These are phyloP conservation scores for Steromphala cineraria DNA, from an alignment of 2,888 invertebrate genomes.

Conservation along the genomic window DNA sequence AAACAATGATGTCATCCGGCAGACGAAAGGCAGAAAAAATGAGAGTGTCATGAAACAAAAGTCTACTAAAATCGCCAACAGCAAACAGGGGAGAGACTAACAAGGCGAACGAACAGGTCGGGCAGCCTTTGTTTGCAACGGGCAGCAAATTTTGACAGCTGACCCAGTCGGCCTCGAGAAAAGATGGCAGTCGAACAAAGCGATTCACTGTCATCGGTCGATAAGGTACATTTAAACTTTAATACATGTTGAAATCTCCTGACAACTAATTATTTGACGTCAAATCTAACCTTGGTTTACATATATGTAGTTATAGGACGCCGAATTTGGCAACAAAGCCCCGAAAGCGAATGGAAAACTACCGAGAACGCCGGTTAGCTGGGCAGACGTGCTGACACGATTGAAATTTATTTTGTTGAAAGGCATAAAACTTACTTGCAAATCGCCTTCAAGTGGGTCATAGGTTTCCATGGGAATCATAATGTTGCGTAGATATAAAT, in stretches of 20 bases:
- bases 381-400: too few species aligned
- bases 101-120: background rate
- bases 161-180: background rate
- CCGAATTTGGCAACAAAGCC: background rate
- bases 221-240: too few species aligned
- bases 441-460: background rate
- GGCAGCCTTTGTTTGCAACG: background rate
- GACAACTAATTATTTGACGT: too few species aligned
- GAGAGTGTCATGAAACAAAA: too few species aligned
- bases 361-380: background rate
- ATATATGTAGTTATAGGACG: background rate
- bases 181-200: background rate
- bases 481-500: background rate
- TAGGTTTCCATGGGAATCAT: constrained; percentile 10
- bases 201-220: background rate
- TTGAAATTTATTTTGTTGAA: too few species aligned
- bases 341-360: constrained; percentile 13
- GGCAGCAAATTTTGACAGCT: background rate
- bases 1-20: background rate
- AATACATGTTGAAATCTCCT: too few species aligned
- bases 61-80: too few species aligned
- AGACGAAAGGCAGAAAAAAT: too few species aligned
- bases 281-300: background rate
- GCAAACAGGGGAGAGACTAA: too few species aligned
- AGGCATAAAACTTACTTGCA: constrained; percentile 10